These are phyloP conservation scores for Myrmecobius fasciatus DNA, from an alignment of 2,113 vertebrate species.

Conservation along the genomic window DNA sequence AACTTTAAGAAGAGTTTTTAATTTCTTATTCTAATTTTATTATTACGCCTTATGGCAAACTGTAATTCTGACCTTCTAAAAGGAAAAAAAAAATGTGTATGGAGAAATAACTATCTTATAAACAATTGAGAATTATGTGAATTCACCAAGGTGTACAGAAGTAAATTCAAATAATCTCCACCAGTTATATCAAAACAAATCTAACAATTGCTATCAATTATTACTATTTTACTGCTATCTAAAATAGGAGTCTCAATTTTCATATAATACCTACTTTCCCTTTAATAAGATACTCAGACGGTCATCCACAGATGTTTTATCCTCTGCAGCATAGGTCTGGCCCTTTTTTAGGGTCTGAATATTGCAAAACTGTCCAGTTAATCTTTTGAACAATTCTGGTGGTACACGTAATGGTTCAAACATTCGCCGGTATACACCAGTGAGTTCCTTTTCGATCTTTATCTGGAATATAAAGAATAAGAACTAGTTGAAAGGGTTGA, in stretches of 20 bases:
- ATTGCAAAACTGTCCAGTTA: constrained; percentile 97
- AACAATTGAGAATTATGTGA: constrained; percentile 21
- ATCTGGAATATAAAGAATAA: constrained; percentile 86
- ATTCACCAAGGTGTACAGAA: not conserved
- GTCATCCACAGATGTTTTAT: constrained; percentile 98
- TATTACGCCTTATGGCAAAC: not conserved
- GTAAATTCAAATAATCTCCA: not conserved
- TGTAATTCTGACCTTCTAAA: constrained; percentile 31
- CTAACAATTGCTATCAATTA: not conserved
- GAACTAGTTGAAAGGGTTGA: not conserved
- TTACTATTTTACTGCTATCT: not conserved
- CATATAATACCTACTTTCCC: constrained; percentile 90
- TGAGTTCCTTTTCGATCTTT: constrained; percentile 95
- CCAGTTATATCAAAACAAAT: not conserved
- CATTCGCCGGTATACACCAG: constrained; percentile 92
- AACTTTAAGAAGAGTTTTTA: not conserved
- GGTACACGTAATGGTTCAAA: constrained; percentile 96
- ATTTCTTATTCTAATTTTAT: constrained; percentile 28
- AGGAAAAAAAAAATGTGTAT: not conserved
- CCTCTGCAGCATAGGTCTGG: constrained; percentile 94
- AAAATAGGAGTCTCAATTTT: not conserved
- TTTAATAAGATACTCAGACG: constrained; percentile 97
- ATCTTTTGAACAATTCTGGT: constrained; percentile 93
- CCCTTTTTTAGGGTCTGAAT: constrained; percentile 94
- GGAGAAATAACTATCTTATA: not conserved